Evolutionary conservation across 2,797 vertebrate genomes (phyloP).

Genomic region (Notamacropus eugenii): DNA sequence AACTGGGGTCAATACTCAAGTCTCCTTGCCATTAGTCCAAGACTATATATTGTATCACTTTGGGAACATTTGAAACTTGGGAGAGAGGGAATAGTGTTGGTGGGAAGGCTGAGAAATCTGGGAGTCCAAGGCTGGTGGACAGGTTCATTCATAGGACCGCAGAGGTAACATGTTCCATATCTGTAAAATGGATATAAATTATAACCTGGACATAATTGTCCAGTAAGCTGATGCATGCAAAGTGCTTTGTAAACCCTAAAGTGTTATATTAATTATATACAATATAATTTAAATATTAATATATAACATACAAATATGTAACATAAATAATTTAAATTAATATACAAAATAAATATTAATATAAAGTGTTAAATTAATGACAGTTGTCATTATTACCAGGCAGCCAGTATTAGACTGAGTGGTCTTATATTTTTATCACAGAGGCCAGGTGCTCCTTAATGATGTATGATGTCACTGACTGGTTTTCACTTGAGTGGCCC

Average conservation of each 20-base stretch:
- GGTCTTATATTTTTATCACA: neutral
- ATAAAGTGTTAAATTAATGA: neutral
- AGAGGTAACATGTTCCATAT: neutral
- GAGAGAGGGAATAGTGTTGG: neutral
- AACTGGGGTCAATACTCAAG: constrained; percentile 47
- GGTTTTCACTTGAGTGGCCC: neutral
- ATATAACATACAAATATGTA: too few relatives aligned
- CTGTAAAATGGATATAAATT: neutral
- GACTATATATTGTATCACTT: constrained; percentile 26
- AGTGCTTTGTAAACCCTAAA: neutral
- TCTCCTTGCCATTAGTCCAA: neutral
- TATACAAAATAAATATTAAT: too few relatives aligned
- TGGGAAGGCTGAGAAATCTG: constrained; percentile 32
- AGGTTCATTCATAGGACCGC: neutral
- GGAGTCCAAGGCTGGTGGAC: neutral
- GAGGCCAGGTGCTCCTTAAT: neutral
- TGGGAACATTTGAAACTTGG: constrained; percentile 39
- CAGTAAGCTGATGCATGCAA: neutral
- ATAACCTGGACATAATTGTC: neutral
- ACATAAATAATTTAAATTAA: too few relatives aligned
- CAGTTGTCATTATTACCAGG: neutral
- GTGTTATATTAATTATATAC: neutral
- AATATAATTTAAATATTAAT: too few relatives aligned
- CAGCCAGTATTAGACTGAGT: neutral
- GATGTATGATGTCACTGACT: neutral